These are phyloP conservation scores for Poecilia latipinna DNA, from an alignment of 2,113 vertebrate genomes.

Conservation along the genomic window DNA sequence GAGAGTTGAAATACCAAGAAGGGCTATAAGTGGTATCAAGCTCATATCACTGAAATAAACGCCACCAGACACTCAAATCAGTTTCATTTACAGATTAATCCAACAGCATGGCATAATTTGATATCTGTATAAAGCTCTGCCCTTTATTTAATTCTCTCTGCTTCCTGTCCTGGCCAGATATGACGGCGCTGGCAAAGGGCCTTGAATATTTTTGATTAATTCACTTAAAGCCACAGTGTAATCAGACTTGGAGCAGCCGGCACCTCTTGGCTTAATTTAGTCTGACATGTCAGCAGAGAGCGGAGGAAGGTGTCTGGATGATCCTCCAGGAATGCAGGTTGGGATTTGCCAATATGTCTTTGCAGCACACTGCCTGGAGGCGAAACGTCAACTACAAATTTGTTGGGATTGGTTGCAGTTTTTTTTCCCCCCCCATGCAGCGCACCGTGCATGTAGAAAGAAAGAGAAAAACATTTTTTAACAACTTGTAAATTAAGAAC, in stretches of 20 bases:
- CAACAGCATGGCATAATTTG: conserved; percentile 53
- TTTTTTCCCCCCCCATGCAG: conserved; percentile 8
- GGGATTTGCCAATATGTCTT: conserved; percentile 29
- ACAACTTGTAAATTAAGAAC: background rate
- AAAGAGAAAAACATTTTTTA: background rate
- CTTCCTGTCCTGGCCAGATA: conserved; percentile 55
- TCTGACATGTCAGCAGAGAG: conserved; percentile 58
- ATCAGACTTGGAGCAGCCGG: conserved; percentile 42
- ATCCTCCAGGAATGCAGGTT: conserved; percentile 55
- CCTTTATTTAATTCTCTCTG: conserved; percentile 38
- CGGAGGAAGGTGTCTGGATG: conserved; percentile 29
- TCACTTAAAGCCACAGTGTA: conserved; percentile 58
- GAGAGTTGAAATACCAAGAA: background rate
- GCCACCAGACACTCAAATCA: conserved; percentile 42
- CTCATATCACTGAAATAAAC: conserved; percentile 55
- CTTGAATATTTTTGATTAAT: conserved; percentile 66
- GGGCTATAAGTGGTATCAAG: conserved; percentile 26
- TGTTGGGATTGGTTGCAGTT: background rate
- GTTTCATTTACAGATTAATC: conserved; percentile 47
- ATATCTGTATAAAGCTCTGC: conserved; percentile 54
- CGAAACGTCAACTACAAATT: conserved; percentile 21
- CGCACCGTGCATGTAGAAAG: background rate
- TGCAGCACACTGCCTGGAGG: conserved; percentile 18
- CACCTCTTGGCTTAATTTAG: conserved; percentile 60
- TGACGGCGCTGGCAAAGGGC: conserved; percentile 46